phyloP scores from a whole-genome alignment of 2,113 vertebrate genomes.

The Rhea pennata region DNA sequence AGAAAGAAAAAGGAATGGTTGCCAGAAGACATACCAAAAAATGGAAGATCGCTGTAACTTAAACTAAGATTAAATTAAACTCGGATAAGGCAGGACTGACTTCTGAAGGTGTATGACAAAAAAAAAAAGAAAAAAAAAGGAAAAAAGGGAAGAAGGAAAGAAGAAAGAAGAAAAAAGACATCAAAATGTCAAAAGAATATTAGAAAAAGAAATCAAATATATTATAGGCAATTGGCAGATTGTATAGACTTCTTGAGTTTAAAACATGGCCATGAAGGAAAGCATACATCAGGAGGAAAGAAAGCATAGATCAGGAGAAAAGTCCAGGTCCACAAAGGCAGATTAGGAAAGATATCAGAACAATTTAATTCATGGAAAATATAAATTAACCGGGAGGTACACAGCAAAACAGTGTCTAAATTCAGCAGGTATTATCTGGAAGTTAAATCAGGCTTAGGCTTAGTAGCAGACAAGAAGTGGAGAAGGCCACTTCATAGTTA shows the following conservation, averaged over 20 bases:
- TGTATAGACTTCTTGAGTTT: neutral
- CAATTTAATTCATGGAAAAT: neutral
- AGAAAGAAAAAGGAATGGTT: neutral
- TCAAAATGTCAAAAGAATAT: neutral
- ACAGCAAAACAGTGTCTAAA: neutral
- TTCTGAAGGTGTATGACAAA: neutral
- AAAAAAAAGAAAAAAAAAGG: neutral
- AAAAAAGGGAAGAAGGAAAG: neutral
- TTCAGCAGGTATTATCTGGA: neutral
- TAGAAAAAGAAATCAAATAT: neutral
- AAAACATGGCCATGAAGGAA: neutral
- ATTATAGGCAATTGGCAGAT: neutral
- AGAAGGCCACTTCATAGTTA: accelerated
- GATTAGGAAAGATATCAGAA: neutral
- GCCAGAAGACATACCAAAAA: neutral
- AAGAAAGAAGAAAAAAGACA: neutral
- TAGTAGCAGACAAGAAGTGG: neutral
- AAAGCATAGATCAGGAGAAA: neutral
- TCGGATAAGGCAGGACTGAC: neutral
- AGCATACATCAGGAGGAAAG: neutral
- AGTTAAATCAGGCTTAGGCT: neutral
- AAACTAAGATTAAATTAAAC: neutral
- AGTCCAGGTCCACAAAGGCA: neutral
- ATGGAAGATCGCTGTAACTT: neutral
- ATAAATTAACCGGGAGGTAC: neutral